Base-by-base conservation (phyloP, 30 jellyfish, hydroid and myxozoan species). In the Chrysaora quinquecirrha region DNA sequence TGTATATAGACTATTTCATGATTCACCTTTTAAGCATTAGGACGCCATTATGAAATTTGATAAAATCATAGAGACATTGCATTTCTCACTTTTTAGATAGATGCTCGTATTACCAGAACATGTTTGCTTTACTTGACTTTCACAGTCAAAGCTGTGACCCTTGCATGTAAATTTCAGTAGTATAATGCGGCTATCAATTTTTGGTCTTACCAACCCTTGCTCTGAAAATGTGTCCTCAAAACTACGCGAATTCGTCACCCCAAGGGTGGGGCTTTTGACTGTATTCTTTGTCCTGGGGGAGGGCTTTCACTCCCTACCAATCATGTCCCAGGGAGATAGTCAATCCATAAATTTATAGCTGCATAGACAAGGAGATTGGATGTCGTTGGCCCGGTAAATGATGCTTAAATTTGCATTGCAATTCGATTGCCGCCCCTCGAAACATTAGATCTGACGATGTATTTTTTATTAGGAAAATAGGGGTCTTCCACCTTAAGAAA, bases 401-500 rank as follows among this genome's bases (percentile, higher is more conserved):
- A 38, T 38, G 54, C 54, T 38, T 38, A 38, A 38, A 38, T 38
- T 38, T 38, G 54, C 14, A 14, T 38, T 38, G 54, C 54, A 14
- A 38, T 38, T 6, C 54, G 54, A 38, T 38, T 38, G 54, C 54
- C 54, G 14, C 54, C 54, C 54, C 54, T 38, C 11, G 54, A 52
- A 52, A 10, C 24, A 25, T 20, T 52, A 10, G 12, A 52, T 52
- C 12, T 25, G 19, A 52, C 19, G n/a, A 9, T 52, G 29, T 52
- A 52, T 52, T 52, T 10, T 52, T 52, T 16, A 52, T 52, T 52
- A 20, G 68, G 68, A 52, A 16, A 52, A 52, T 52, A 52, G 29
- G 68, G 68, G 25, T 52, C 68, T 52, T 10, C 68, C 68, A 52
- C 68, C 68, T 52, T 52, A 52, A 52, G 68, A 38, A 38, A 38